Conservation (phyloP, 1,140 invertebrate genomes). For the Hirudo medicinalis region DNA sequence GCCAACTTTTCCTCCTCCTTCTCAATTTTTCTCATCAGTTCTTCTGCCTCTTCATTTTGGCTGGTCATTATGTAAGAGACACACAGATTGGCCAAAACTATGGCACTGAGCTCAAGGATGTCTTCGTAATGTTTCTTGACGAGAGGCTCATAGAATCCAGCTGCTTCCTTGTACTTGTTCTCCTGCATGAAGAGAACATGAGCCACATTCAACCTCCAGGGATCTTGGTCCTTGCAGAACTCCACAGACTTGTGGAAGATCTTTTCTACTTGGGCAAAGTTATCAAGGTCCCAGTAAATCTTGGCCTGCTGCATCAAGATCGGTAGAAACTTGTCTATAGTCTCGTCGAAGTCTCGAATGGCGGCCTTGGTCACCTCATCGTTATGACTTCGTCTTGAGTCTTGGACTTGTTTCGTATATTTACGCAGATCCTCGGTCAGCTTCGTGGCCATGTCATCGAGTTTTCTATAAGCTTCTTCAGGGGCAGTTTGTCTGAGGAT, state of each 20-base stretch:
- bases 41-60: slow-evolving; percentile 97
- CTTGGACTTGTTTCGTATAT: slow-evolving; percentile 68
- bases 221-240: slow-evolving; percentile 91
- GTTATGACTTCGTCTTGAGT: slow-evolving; percentile 70
- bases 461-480: slow-evolving; percentile 89
- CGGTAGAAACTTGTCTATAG: slow-evolving; percentile 74
- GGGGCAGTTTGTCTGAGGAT: slow-evolving; percentile 94
- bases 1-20: slow-evolving; percentile 82
- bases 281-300: slow-evolving; percentile 95
- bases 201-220: slow-evolving; percentile 93
- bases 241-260: slow-evolving; percentile 77
- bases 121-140: slow-evolving; percentile 92
- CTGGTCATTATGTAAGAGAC: slow-evolving; percentile 98
- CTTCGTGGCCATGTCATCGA: slow-evolving; percentile 83
- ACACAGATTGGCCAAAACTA: slow-evolving; percentile 92
- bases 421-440: slow-evolving; percentile 80
- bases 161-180: slow-evolving; percentile 93
- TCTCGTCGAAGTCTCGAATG: slow-evolving; percentile 82
- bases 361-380: slow-evolving; percentile 76
- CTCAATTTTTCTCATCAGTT: slow-evolving; percentile 95
- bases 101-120: slow-evolving; percentile 86
- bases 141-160: slow-evolving; percentile 94
- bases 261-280: slow-evolving; percentile 63
- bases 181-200: slow-evolving; percentile 99
- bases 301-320: slow-evolving; percentile 97